A percentile compares a stretch with the other conserved stretches of the same genome.
These are phyloP conservation scores for Petrolisthes manimaculis DNA, from an alignment of 2,888 invertebrate species.

Conservation along the genomic window DNA sequence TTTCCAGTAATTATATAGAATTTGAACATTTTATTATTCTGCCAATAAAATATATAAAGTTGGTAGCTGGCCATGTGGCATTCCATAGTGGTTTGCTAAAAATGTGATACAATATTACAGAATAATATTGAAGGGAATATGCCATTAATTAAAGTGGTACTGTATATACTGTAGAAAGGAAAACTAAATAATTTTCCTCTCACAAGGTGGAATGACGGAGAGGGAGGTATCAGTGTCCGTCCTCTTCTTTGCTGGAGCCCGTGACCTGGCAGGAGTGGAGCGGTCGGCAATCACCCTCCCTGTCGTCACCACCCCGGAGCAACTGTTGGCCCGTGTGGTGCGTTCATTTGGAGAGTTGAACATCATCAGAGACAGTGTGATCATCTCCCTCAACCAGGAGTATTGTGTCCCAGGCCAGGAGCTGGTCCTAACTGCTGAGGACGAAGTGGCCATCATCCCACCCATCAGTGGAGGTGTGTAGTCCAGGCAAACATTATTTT, in stretches of 20 bases:
- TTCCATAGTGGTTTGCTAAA: too few relatives aligned
- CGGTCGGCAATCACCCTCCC: constrained; percentile 75
- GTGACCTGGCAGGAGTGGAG: constrained; percentile 81
- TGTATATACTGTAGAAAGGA: too few relatives aligned
- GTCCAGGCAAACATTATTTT: background rate
- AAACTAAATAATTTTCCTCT: too few relatives aligned
- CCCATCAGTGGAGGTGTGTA: constrained; percentile 87
- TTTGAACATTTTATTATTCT: too few relatives aligned
- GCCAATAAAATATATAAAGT: too few relatives aligned
- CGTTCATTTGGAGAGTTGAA: constrained; percentile 75
- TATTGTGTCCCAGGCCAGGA: constrained; percentile 76
- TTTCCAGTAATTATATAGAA: too few relatives aligned
- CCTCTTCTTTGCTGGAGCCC: constrained; percentile 90
- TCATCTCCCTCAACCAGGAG: constrained; percentile 87
- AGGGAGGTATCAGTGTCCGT: constrained; percentile 49
- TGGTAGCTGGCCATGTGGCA: too few relatives aligned
- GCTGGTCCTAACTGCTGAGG: constrained; percentile 77
- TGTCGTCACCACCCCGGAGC: constrained; percentile 73
- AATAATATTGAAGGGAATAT: too few relatives aligned
- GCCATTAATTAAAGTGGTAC: too few relatives aligned
- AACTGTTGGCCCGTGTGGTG: constrained; percentile 77
- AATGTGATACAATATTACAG: too few relatives aligned
- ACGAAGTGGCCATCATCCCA: constrained; percentile 92
- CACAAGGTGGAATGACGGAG: constrained; percentile 52
- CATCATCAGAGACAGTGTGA: constrained; percentile 78